Conservation (phyloP, 1,140 invertebrate genomes). For the Neelides sp. region DNA sequence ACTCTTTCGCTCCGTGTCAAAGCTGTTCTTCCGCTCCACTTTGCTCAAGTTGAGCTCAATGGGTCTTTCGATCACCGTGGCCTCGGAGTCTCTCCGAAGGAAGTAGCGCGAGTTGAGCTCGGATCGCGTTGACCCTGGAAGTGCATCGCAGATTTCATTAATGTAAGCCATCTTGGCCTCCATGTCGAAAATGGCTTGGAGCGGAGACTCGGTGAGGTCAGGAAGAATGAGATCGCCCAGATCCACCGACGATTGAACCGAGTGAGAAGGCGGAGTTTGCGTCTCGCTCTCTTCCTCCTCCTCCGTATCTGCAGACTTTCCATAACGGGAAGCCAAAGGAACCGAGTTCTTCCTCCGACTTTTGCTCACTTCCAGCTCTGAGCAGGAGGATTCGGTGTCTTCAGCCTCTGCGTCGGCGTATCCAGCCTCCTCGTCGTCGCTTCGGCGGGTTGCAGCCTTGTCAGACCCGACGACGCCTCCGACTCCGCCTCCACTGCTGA, state of each 20-base stretch:
- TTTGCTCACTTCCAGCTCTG: constrained; percentile 27
- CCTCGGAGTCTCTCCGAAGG: constrained; percentile 25
- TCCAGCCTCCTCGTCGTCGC: constrained; percentile 29
- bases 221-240: constrained; percentile 15
- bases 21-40: too few relatives aligned
- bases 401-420: constrained; percentile 30
- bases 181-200: constrained; percentile 31
- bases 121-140: constrained; percentile 6
- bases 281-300: constrained; percentile 29
- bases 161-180: constrained; percentile 32
- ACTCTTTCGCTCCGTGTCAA: neutral
- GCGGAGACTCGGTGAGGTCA: constrained; percentile 23
- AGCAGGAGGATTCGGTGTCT: constrained; percentile 29
- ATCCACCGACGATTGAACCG: constrained; percentile 21
- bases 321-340: neutral
- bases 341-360: constrained; percentile 12
- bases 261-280: constrained; percentile 14
- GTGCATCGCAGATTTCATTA: constrained; percentile 30
- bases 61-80: constrained; percentile 24
- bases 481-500: constrained; percentile 61
- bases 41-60: constrained; percentile 21
- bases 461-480: constrained; percentile 46
- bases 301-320: constrained; percentile 30
- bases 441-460: constrained; percentile 40
- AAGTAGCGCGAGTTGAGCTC: constrained; percentile 17